A percentile compares a stretch with the other conserved stretches of the same genome.
Conservation (phyloP, 2,113 vertebrate genomes). For the Ictidomys tridecemlineatus region DNA sequence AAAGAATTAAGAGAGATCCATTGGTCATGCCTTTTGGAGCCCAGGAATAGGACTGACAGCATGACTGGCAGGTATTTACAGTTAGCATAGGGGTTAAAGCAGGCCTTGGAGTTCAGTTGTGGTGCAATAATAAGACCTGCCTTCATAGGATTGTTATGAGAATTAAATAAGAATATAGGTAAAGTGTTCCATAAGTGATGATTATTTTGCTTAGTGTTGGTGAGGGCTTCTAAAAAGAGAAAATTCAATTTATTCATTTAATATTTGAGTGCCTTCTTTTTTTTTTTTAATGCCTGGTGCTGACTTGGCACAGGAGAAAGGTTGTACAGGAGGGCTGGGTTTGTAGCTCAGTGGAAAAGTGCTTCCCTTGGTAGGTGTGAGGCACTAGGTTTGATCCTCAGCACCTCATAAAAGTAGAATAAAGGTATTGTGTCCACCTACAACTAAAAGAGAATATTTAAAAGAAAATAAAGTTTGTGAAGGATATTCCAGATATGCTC, state of each 20-base stretch:
- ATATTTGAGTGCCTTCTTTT: background rate
- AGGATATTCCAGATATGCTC: background rate
- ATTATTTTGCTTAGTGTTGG: background rate
- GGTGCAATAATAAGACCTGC: background rate
- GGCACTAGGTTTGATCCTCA: no score
- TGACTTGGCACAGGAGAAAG: background rate
- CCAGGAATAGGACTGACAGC: background rate
- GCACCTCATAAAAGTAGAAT: no score
- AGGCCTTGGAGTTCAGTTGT: slow-evolving; percentile 28
- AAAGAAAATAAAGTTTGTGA: background rate
- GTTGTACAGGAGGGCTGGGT: background rate
- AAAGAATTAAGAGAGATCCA: background rate
- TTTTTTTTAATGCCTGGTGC: background rate
- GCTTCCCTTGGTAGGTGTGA: no score
- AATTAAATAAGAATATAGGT: slow-evolving; percentile 12
- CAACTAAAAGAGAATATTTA: no score
- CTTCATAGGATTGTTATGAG: background rate
- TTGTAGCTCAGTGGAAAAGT: no score
- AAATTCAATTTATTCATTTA: background rate
- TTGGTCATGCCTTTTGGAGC: background rate
- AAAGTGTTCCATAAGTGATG: background rate
- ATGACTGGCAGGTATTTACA: background rate
- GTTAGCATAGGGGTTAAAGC: background rate
- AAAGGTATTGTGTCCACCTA: no score
- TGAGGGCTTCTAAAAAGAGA: slow-evolving; percentile 29